phyloP scores from a whole-genome alignment of 2,888 invertebrate genomes.

The Dioctria linearis region DNA sequence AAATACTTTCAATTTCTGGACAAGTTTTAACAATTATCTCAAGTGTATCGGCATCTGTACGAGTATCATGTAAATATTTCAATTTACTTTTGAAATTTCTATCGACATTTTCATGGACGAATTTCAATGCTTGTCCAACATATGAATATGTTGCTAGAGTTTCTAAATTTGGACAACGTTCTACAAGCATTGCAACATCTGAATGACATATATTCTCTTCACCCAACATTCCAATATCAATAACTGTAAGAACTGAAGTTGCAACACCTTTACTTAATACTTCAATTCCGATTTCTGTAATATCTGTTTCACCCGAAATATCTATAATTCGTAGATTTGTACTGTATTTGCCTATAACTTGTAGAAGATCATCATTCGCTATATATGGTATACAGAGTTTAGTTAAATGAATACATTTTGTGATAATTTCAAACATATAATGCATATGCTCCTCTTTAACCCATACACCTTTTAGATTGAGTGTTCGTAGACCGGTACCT shows the following conservation, averaged over 20 bases:
- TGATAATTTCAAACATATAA: slow-evolving; percentile 76
- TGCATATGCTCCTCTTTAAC: slow-evolving; percentile 79
- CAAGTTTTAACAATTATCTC: slow-evolving; percentile 76
- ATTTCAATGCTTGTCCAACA: slow-evolving; percentile 76
- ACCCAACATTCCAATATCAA: slow-evolving; percentile 80
- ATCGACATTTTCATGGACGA: slow-evolving; percentile 73
- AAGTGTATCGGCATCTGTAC: slow-evolving; percentile 75
- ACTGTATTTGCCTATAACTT: slow-evolving; percentile 74
- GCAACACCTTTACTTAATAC: slow-evolving; percentile 73
- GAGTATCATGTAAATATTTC: slow-evolving; percentile 78
- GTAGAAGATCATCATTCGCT: slow-evolving; percentile 79
- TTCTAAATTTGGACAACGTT: slow-evolving; percentile 77
- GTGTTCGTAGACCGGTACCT: slow-evolving; percentile 76
- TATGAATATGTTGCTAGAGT: slow-evolving; percentile 79
- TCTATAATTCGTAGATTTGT: slow-evolving; percentile 76
- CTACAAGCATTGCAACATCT: slow-evolving; percentile 77
- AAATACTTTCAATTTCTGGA: slow-evolving; percentile 77
- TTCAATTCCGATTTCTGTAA: slow-evolving; percentile 77
- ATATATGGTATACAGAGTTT: slow-evolving; percentile 80
- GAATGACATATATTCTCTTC: slow-evolving; percentile 80
- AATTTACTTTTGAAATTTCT: slow-evolving; percentile 76
- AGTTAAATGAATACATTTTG: slow-evolving; percentile 75
- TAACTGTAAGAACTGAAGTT: slow-evolving; percentile 75
- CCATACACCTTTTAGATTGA: slow-evolving; percentile 83
- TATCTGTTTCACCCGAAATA: slow-evolving; percentile 80